phyloP scores from a whole-genome alignment of 1,140 invertebrate genomes.

The Diachasmimorpha longicaudata region DNA sequence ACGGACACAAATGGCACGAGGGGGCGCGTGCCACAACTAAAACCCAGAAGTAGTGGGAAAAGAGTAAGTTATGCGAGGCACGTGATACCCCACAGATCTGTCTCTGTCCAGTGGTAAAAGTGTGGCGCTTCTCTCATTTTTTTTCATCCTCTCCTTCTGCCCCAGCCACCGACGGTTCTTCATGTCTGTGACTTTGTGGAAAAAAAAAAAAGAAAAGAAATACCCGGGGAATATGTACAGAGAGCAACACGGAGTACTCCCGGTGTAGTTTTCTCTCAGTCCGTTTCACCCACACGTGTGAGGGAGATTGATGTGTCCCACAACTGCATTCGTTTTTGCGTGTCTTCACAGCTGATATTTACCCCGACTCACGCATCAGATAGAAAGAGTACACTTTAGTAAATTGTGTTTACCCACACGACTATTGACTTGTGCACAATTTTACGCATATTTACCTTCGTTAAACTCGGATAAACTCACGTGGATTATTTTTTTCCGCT shows the following conservation, averaged over 20 bases:
- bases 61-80: constrained; percentile 57
- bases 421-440: neutral
- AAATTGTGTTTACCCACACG: neutral
- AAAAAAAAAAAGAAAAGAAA: no score
- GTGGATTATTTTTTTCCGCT: neutral
- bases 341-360: no score
- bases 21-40: constrained; percentile 30
- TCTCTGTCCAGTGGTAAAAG: constrained; percentile 26
- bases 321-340: no score
- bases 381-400: no score
- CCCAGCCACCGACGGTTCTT: neutral
- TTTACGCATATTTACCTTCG: neutral
- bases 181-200: neutral
- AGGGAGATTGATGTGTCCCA: no score
- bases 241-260: no score
- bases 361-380: no score
- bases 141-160: neutral
- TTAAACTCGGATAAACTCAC: neutral
- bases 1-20: constrained; percentile 17
- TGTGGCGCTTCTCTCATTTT: constrained; percentile 34
- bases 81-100: constrained; percentile 51
- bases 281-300: no score
- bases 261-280: no score
- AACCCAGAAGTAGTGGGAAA: constrained; percentile 27
- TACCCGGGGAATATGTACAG: no score